Evolutionary conservation across 2,113 vertebrate species (phyloP), one percentile per base, ranked within the genome.

Genomic region (Falco punctatus): DNA sequence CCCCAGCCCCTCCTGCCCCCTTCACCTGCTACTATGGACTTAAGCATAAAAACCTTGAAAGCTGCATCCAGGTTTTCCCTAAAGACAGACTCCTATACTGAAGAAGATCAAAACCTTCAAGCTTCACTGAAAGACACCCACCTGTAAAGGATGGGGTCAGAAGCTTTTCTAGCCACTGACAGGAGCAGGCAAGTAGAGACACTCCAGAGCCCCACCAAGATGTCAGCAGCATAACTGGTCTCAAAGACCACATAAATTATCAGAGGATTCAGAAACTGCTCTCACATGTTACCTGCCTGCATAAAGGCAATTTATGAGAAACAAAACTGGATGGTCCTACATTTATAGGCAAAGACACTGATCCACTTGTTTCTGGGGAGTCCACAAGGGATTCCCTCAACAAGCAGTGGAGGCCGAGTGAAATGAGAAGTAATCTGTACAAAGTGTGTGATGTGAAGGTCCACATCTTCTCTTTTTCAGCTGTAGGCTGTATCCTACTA

Each of bases 1-100:
- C 17, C 9, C 21, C 3, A 15, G 10, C 8, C 6, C 6, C 33
- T 4, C 40, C n/a, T 6, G 1, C 10, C 10, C 16, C 4, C 30
- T 75, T 70, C 3, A 2, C 30, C n/a, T 48, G 33, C 23, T 82
- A 54, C 59, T 38, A 30, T 4, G 19, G 30, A 48, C 21, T n/a
- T 33, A 40, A 24, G 67, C 10, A 83, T 4, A 86, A 70, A 80
- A 81, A 33, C 30, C 18, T 46, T 62, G 27, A 54, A 69, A 73
- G 42, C 6, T 8, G 32, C 79, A 27, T 19, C 22, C 30, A 55
- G 9, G 22, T 55, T 38, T 55, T 61, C n/a, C 33, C 55, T 70
- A 16, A 55, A 82, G 38, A 88, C 18, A 46, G 42, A 46, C 11
- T 44, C 2, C 7, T 32, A 28, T n/a, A 46, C 26, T 1, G 2